phyloP scores from a whole-genome alignment of 2,888 invertebrate species.

The Hedychridium roseum region DNA sequence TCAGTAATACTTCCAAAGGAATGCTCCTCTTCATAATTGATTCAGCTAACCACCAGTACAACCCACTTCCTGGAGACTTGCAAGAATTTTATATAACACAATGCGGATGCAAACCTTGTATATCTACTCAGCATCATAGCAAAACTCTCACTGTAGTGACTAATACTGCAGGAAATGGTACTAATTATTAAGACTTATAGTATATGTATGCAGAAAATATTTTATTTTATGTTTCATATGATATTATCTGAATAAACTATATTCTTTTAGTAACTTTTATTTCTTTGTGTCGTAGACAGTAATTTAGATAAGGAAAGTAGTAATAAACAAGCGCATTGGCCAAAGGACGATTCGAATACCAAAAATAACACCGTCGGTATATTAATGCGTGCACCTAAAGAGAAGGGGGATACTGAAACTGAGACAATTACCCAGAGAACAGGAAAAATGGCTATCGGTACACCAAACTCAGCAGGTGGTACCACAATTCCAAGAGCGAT shows the following conservation, averaged over 20 bases:
- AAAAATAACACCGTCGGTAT: slow-evolving; percentile 3
- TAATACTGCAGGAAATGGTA: slow-evolving; percentile 15
- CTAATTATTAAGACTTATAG: slow-evolving; percentile 10
- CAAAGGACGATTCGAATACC: neutral
- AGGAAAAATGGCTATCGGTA: too few relatives aligned
- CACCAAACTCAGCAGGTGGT: too few relatives aligned
- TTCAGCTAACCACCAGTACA: slow-evolving; percentile 56
- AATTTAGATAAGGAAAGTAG: too few relatives aligned
- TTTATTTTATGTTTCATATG: neutral
- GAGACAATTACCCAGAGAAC: neutral
- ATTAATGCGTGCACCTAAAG: neutral
- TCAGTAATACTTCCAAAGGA: slow-evolving; percentile 55
- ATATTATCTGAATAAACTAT: neutral
- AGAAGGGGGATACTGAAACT: neutral
- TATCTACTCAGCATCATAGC: slow-evolving; percentile 43
- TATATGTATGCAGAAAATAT: neutral
- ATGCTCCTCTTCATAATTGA: slow-evolving; percentile 63
- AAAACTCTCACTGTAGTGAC: slow-evolving; percentile 6
- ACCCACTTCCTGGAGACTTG: slow-evolving; percentile 54
- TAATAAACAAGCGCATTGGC: too few relatives aligned
- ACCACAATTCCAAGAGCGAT: slow-evolving; percentile 40
- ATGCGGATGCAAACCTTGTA: slow-evolving; percentile 55
- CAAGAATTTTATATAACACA: slow-evolving; percentile 59
- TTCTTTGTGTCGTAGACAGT: too few relatives aligned
- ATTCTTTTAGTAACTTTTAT: too few relatives aligned